Percentiles rank a stretch among this genome's conserved stretches.
Conservation (phyloP, 2,797 vertebrate species). For the Novumbra hubbsi region DNA sequence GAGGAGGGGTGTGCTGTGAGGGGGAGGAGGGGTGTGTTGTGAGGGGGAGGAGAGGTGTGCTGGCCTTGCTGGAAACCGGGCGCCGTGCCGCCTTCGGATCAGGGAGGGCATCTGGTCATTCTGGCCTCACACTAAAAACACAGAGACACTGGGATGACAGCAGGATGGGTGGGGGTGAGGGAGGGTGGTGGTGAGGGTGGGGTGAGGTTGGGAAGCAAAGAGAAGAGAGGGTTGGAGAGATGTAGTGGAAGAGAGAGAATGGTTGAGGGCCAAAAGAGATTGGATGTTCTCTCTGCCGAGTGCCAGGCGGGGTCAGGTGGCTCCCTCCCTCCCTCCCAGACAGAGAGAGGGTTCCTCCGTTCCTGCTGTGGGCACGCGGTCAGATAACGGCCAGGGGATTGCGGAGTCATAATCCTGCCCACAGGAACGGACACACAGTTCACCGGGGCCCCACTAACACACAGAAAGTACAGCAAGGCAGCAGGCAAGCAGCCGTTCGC, state of each 20-base stretch:
- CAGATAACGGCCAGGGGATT: constrained; percentile 67
- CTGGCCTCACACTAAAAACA: constrained; percentile 34
- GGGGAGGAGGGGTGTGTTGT: too few species aligned
- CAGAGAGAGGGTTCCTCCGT: constrained; percentile 24
- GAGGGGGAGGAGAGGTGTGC: constrained; percentile 19
- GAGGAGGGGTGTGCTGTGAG: too few species aligned
- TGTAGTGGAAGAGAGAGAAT: background rate
- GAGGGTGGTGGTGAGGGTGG: constrained; percentile 12
- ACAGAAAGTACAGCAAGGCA: constrained; percentile 35
- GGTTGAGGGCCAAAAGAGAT: constrained; percentile 13
- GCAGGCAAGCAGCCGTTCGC: constrained; percentile 27
- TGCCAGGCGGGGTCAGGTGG: constrained; percentile 6
- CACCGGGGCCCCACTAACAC: constrained; percentile 35
- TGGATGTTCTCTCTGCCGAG: constrained; percentile 9
- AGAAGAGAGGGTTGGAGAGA: constrained; percentile 12
- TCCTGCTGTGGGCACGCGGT: constrained; percentile 37
- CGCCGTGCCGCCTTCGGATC: constrained; percentile 27
- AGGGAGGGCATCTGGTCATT: constrained; percentile 46
- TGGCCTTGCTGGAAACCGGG: constrained; percentile 19
- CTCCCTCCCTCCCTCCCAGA: background rate
- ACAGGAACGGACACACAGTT: constrained; percentile 48
- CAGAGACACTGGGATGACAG: constrained; percentile 21
- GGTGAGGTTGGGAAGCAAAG: constrained; percentile 10
- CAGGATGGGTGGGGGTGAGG: constrained; percentile 5
- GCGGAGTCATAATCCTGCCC: constrained; percentile 70